Percentiles rank a stretch among this genome's conserved stretches.
These are phyloP conservation scores for Caenorhabditis uteleia DNA, from an alignment of 2,888 invertebrate genomes.

Conservation along the genomic window DNA sequence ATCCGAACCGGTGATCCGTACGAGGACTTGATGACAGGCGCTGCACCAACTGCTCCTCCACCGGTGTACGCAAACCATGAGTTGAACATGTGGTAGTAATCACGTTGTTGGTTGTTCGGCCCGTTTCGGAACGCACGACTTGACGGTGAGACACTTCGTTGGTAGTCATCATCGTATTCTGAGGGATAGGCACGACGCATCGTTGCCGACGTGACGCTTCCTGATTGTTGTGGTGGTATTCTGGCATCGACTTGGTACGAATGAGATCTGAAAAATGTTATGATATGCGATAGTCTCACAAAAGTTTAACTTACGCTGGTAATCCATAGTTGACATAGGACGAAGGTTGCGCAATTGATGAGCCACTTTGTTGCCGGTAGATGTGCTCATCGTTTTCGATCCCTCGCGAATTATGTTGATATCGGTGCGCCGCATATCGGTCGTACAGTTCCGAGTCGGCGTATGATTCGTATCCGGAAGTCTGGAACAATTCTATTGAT, in stretches of 20 bases:
- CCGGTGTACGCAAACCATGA: constrained; percentile 62
- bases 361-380: neutral
- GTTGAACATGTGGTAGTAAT: constrained; percentile 64
- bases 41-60: constrained; percentile 46
- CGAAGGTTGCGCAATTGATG: constrained; percentile 9
- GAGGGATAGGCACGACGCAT: constrained; percentile 22
- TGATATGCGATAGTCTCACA: neutral
- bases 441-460: constrained; percentile 46
- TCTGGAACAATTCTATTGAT: constrained; percentile 10
- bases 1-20: constrained; percentile 36
- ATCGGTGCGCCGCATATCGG: constrained; percentile 52
- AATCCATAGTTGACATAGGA: constrained; percentile 43
- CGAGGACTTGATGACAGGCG: constrained; percentile 34
- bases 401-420: constrained; percentile 18
- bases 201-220: constrained; percentile 33
- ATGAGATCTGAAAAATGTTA: constrained; percentile 23
- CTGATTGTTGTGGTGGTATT: constrained; percentile 15
- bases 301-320: constrained; percentile 21
- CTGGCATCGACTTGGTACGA: constrained; percentile 37
- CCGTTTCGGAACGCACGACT: constrained; percentile 6
- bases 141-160: constrained; percentile 8
- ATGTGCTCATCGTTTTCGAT: neutral
- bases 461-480: constrained; percentile 18
- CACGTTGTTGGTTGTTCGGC: constrained; percentile 14
- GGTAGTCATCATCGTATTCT: constrained; percentile 15